Evolutionary conservation across 2,797 vertebrate species (phyloP), one percentile per base, ranked within the genome.

Genomic region (Bradypodion ventrale): DNA sequence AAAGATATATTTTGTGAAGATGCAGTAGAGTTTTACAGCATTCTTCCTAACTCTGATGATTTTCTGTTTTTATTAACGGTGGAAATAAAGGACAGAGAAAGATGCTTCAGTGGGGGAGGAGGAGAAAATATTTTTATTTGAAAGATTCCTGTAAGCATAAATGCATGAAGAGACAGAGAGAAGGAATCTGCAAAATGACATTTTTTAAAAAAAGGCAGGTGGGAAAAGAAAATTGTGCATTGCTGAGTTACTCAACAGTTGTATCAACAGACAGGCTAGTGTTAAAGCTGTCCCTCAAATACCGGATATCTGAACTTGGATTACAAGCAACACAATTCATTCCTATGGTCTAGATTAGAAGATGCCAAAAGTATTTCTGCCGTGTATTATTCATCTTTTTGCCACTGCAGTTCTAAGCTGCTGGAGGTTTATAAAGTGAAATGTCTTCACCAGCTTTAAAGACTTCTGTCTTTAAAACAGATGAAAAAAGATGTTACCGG

Each of bases 1-100:
- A 32, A 68, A 52, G 19, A 78, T 65, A 21, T 12, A 37, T 37
- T 69, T 69, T 19, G 15, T 27, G 65, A 69, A 10, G 49, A 70
- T 56, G 35, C 59, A 32, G 35, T 32, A 32, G 40, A 66, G 62
- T 66, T 80, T 56, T 40, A 21, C 78, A 70, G 32, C 25, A 52
- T 56, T 77, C 25, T 52, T 56, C 6, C 29, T 75, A 12, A 40
- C 12, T 29, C 44, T 56, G 23, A 80, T 40, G 68, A 80, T 80
- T 78, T 78, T 77, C 56, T 79, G 29, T 65, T 63, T 32, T 15
- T 35, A 69, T 80, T 69, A 80, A 59, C 59, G 66, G 25, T 29
- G 35, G 19, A 49, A 66, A 66, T 68, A n/a, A 65, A 37, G 19
- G 35, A 35, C 8, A 7, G 16, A 40, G 42, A 46, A 1, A 44